Base-by-base conservation (phyloP, 2,113 vertebrate genomes). In the Numenius arquata region DNA sequence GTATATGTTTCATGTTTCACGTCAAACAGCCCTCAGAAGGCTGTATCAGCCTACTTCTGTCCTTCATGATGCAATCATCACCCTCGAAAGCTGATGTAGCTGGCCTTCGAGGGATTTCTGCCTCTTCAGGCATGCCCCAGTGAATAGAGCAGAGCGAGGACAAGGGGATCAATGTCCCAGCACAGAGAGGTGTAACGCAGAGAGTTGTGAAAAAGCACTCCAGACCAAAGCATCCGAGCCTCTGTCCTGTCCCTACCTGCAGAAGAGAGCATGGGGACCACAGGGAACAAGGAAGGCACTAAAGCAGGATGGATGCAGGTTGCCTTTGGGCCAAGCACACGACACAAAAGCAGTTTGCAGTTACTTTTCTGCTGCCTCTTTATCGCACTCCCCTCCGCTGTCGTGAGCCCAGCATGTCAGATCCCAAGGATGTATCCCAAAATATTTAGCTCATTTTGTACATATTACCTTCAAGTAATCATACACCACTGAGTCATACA, bases 401-500 rank as follows among this genome's bases (percentile, higher is more conserved):
- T 38, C 66, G 38, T 66, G 70, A 96, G 70, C 45, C 66, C 59
- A 43, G 53, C 4, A 12, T 62, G 32, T 89, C 80, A 76, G 88
- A 94, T 81, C 75, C 94, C 90, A 77, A 89, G 68, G 74, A 94
- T 90, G 83, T 70, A 73, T 79, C 95, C 77, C 76, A 76, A 95
- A 94, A 92, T 58, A 95, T 85, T 95, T 72, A 85, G 62, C 88
- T 96, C 93, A 92, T 92, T 80, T 91, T 96, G 95, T 96, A 84
- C 93, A 43, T 88, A 95, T 97, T 98, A 90, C 96, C 93, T 93
- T 71, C 45, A 71, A 90, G 97, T 95, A 98, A 98, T 97, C 97
- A 96, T 96, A 98, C 96, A 97, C 96, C 94, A 94, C 95, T 95
- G 94, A 97, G 93, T 98, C 98, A 98, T 98, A 97, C 95, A 89